A percentile compares a stretch with the other conserved stretches of the same genome.
phyloP scores from a whole-genome alignment of 2,113 vertebrate genomes.

The Pygoscelis adeliae region DNA sequence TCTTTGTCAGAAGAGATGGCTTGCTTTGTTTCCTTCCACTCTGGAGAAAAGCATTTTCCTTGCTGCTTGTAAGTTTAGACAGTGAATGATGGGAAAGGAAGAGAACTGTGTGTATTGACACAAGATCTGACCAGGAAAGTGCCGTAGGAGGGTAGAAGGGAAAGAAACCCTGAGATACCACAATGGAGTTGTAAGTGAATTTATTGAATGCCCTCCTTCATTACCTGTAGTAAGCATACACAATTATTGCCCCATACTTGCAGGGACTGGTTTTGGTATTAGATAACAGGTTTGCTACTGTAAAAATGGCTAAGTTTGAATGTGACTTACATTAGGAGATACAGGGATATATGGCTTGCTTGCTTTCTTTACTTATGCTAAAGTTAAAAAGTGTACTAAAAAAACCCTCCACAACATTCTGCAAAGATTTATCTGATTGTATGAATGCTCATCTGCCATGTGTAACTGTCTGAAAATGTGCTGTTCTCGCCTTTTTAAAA shows the following conservation, averaged over 20 bases:
- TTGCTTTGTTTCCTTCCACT: not conserved
- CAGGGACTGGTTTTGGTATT: not conserved
- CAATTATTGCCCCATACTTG: not conserved
- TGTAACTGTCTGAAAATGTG: not conserved
- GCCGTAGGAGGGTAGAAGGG: too few relatives aligned
- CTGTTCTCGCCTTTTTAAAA: not conserved
- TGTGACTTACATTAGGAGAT: not conserved
- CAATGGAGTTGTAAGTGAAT: not conserved
- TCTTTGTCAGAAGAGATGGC: not conserved
- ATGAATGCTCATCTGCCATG: not conserved
- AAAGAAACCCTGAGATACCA: not conserved
- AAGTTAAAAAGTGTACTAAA: not conserved
- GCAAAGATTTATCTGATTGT: not conserved
- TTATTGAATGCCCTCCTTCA: not conserved
- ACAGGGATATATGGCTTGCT: not conserved
- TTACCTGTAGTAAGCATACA: not conserved
- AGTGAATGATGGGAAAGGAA: not conserved
- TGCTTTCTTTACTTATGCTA: not conserved
- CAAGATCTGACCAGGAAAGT: not conserved
- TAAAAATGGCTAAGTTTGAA: not conserved
- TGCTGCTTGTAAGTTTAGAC: not conserved
- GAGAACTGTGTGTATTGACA: not conserved
- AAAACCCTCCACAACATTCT: not conserved
- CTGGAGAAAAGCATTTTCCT: not conserved
- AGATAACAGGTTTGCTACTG: not conserved